Conservation (phyloP, 35 echinoderm and acorn worm species). For the Amphiura filiformis region DNA sequence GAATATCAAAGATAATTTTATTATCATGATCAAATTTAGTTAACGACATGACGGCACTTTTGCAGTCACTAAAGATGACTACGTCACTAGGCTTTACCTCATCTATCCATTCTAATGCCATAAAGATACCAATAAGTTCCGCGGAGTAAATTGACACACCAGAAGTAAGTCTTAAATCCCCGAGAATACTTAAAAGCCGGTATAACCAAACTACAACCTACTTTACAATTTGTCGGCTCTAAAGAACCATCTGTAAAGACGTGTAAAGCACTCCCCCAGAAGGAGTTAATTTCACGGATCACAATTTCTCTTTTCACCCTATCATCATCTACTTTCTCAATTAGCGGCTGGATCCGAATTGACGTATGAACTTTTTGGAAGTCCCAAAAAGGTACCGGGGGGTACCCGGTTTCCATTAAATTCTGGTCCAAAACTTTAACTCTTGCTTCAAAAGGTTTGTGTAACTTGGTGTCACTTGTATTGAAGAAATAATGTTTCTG, state of each 20-base stretch:
- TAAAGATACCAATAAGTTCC: background rate
- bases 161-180: background rate
- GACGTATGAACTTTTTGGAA: background rate
- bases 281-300: background rate
- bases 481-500: conserved; percentile 16
- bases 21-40: background rate
- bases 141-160: background rate
- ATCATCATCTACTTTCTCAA: background rate
- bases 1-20: background rate
- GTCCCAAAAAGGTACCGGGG: background rate
- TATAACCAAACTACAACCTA: background rate
- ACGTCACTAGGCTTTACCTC: background rate
- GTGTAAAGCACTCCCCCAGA: background rate
- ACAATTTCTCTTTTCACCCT: background rate
- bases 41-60: background rate
- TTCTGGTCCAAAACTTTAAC: background rate
- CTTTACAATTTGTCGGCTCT: background rate
- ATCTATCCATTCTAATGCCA: background rate
- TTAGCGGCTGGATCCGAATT: background rate
- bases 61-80: background rate
- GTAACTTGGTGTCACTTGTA: background rate
- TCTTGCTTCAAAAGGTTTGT: background rate
- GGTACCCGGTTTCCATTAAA: background rate
- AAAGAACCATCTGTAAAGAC: background rate
- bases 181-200: background rate